phyloP scores from a whole-genome alignment of 2,888 invertebrate genomes.

The Mactromeris polynyma region DNA sequence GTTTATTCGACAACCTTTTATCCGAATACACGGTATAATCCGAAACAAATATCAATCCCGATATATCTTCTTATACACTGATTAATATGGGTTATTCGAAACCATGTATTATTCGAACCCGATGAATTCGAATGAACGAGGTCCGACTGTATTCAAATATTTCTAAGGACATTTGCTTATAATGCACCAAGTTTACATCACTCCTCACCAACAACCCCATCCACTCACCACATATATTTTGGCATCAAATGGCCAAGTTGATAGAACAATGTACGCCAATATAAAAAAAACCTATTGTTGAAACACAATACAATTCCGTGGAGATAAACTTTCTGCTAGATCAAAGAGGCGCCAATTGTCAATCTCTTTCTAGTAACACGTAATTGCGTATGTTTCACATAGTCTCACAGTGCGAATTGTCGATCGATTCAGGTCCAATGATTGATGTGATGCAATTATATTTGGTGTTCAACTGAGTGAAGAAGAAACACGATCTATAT shows the following conservation, averaged over 20 bases:
- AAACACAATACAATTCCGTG: not conserved
- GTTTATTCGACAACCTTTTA: no score
- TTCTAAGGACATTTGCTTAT: no score
- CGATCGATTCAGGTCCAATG: not conserved
- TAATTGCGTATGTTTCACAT: not conserved
- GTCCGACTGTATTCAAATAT: no score
- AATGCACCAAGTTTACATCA: no score
- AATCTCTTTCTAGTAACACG: not conserved
- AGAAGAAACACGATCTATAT: no score
- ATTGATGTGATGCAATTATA: not conserved
- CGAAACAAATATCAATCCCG: no score
- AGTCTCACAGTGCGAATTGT: not conserved
- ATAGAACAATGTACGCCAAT: not conserved
- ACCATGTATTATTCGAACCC: no score
- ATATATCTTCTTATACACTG: no score
- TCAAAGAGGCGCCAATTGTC: conserved; percentile 11
- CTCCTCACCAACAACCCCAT: no score
- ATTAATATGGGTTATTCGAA: no score
- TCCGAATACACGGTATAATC: no score
- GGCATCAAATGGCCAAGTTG: not conserved
- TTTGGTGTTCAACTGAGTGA: not conserved
- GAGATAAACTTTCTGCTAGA: not conserved
- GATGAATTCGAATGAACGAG: no score
- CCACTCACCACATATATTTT: not conserved
- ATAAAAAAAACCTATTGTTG: not conserved